Evolutionary conservation across 2,113 vertebrate genomes (phyloP), one percentile per base, ranked within the genome.

Genomic region (Cochlearius cochlearius): DNA sequence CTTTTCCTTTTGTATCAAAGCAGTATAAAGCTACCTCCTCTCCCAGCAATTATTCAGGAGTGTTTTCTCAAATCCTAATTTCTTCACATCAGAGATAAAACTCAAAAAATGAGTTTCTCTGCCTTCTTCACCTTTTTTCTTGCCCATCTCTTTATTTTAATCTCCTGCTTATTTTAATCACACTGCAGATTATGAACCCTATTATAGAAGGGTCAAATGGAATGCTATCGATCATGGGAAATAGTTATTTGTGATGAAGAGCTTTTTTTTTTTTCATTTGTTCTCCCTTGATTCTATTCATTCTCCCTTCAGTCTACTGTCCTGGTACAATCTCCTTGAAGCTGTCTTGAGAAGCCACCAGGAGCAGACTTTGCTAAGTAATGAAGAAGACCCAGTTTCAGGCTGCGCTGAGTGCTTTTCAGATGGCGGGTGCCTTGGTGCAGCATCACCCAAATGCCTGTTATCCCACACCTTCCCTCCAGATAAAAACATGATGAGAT

Each of bases 171-270:
- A n/a, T 59, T 86, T 78, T 66, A 69, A 38, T 12, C 86, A 60
- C 55, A n/a, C 11, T 43, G 11, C 23, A 86, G 67, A 76, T 91
- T 83, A 64, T 67, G 30, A 55, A 3, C 10, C 30, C 36, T 89
- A 39, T 94, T 95, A 45, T 41, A 45, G 60, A 64, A 21, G 71
- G 58, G 34, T 88, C 12, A 18, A 89, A 78, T 45, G 0, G 0
- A 92, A 96, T 34, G 38, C 41, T 83, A 60, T 91, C 85, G 72
- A 22, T 88, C 59, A 47, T 75, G 38, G 62, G 78, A 81, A 96
- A 82, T 6, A 64, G 49, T 94, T 94, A 80, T 94, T 96, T 94
- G 79, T 96, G 77, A 91, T 52, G 17, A 66, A 60, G 25, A 62
- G 23, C 20, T 60, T 4, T 38, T 25, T 38, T 18, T 30, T 43